Conservation (phyloP, 2,113 vertebrate species). For the Columba livia region DNA sequence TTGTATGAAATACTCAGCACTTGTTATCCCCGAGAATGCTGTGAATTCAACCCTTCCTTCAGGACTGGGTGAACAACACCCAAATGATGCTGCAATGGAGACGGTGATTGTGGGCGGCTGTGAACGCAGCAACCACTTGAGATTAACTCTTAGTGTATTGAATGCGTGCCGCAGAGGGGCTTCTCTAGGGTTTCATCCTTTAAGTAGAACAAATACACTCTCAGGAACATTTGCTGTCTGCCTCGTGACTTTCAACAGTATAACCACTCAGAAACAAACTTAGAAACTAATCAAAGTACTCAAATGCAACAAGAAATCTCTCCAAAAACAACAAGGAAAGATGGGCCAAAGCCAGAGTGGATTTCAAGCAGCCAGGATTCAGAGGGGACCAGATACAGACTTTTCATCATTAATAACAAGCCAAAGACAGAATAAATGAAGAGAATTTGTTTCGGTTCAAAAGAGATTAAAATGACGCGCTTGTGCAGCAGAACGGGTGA, state of each 20-base stretch:
- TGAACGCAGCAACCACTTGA: fast-evolving
- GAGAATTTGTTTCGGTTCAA: neutral
- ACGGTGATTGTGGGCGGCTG: fast-evolving
- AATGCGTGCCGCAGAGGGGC: neutral
- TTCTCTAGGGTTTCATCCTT: neutral
- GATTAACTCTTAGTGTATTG: fast-evolving
- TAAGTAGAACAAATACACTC: neutral
- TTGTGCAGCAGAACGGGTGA: neutral
- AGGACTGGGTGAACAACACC: neutral
- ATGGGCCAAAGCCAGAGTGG: neutral
- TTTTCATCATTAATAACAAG: neutral
- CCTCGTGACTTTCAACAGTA: neutral
- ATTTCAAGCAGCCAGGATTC: neutral
- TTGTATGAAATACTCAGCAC: neutral
- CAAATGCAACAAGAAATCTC: neutral
- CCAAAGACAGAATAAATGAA: neutral
- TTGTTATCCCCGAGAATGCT: neutral
- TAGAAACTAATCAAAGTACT: neutral
- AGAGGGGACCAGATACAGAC: neutral
- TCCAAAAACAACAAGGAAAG: neutral
- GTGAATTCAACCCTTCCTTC: neutral
- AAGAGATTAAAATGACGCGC: neutral
- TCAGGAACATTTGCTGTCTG: neutral
- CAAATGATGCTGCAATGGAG: neutral
- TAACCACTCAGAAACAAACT: neutral